These are phyloP conservation scores for Syrista parreyssii DNA, from an alignment of 2,888 invertebrate genomes.

Conservation along the genomic window DNA sequence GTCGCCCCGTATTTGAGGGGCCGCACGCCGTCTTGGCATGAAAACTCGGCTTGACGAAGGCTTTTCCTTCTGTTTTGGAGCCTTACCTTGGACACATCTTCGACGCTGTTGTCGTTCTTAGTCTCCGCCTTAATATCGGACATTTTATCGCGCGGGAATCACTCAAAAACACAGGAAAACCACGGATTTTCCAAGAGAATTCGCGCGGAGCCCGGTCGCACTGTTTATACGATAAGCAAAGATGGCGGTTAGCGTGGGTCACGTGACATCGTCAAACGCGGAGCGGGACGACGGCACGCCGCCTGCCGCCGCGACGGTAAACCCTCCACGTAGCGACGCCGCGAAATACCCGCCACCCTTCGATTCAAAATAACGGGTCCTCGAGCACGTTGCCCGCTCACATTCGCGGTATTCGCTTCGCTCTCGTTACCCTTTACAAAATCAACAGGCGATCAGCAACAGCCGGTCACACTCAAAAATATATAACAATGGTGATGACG, in stretches of 20 bases:
- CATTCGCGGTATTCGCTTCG: neutral
- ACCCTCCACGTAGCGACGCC: constrained; percentile 43
- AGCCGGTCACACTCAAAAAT: neutral
- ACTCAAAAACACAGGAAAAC: constrained; percentile 62
- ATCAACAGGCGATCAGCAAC: neutral
- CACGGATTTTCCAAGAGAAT: constrained; percentile 57
- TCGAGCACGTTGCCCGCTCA: neutral
- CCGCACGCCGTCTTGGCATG: constrained; percentile 55
- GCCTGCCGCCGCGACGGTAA: constrained; percentile 27
- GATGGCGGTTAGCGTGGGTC: constrained; percentile 75
- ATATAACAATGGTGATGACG: neutral
- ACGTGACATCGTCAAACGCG: constrained; percentile 66
- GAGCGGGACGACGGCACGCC: constrained; percentile 57
- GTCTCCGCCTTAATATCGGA: constrained; percentile 63
- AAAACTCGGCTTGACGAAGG: constrained; percentile 62
- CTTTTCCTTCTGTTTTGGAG: constrained; percentile 33
- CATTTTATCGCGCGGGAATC: constrained; percentile 57
- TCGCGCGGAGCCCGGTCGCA: constrained; percentile 68
- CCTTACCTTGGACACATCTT: constrained; percentile 64
- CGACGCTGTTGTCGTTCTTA: constrained; percentile 65
- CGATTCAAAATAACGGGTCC: neutral
- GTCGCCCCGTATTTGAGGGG: constrained; percentile 44
- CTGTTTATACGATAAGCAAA: constrained; percentile 71
- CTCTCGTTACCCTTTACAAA: neutral
- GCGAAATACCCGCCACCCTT: constrained; percentile 5